Conservation (phyloP, 37 sponge, comb jelly and placozoan genomes). For the Spongia lamella region DNA sequence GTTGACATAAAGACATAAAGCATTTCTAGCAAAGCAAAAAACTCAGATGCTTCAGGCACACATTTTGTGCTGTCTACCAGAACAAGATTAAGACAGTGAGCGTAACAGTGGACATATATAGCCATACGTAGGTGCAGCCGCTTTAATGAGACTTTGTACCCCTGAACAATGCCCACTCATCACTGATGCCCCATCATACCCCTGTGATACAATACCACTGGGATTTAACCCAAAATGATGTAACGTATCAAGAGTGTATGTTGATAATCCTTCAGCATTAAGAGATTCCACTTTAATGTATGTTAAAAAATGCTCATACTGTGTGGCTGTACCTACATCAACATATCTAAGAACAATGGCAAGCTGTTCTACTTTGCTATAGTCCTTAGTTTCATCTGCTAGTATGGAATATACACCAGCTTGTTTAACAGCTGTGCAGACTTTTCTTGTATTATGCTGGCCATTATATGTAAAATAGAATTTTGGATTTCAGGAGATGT, state of each 20-base stretch:
- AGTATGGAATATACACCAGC: slow-evolving; percentile 22
- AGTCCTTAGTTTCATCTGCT: slow-evolving; percentile 26
- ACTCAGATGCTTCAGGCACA: slow-evolving; percentile 53
- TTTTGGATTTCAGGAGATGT: slow-evolving; percentile 36
- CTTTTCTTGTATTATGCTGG: slow-evolving; percentile 4
- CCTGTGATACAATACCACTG: too few relatives aligned
- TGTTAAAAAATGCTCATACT: slow-evolving; percentile 52
- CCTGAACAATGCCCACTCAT: slow-evolving; percentile 70
- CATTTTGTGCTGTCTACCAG: slow-evolving; percentile 56
- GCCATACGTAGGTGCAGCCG: slow-evolving; percentile 64
- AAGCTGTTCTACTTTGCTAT: slow-evolving; percentile 53
- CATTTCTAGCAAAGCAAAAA: slow-evolving; percentile 50
- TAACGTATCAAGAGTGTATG: slow-evolving; percentile 50
- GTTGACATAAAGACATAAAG: slow-evolving; percentile 55
- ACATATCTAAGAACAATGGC: too few relatives aligned
- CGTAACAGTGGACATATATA: slow-evolving; percentile 66
- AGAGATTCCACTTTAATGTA: slow-evolving; percentile 44
- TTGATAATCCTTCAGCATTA: too few relatives aligned
- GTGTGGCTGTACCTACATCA: slow-evolving; percentile 44
- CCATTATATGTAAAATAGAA: slow-evolving; percentile 24
- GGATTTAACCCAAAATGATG: slow-evolving; percentile 14
- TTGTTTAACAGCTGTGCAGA: slow-evolving; percentile 6
- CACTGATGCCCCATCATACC: slow-evolving; percentile 71
- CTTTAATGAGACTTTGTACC: slow-evolving; percentile 43
- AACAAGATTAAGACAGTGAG: slow-evolving; percentile 61